A percentile compares a stretch with the other conserved stretches of the same genome.
Conservation (phyloP, 1,140 invertebrate genomes). For the Pachypsylla venusta region DNA sequence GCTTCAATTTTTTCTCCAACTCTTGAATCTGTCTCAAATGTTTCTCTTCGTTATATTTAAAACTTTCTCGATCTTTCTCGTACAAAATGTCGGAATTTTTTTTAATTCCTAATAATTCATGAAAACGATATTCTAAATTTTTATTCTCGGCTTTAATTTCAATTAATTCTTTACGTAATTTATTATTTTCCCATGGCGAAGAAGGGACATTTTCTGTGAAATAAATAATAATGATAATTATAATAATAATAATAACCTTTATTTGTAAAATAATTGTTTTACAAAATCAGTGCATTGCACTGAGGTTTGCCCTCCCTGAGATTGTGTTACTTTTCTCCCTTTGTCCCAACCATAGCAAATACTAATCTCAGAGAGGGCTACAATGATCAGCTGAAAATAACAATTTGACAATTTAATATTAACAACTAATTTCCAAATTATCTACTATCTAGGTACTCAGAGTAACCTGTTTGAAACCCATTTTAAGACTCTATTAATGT, state of each 20-base stretch:
- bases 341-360: no score
- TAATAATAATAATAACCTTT: not conserved
- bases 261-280: not conserved
- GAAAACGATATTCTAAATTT: not conserved
- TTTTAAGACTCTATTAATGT: no score
- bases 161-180: not conserved
- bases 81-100: not conserved
- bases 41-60: not conserved
- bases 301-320: no score
- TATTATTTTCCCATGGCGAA: not conserved
- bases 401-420: no score
- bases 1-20: conserved; percentile 6
- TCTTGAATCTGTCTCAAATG: not conserved
- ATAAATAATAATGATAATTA: not conserved
- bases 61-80: not conserved
- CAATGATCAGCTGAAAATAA: no score
- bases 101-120: not conserved
- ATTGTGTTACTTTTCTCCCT: no score
- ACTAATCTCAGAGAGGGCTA: no score
- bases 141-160: not conserved
- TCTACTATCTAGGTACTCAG: no score
- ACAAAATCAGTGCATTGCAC: no score
- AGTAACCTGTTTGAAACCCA: no score
- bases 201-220: conserved; percentile 3
- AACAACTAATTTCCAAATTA: no score